These are phyloP conservation scores for Saimiri boliviensis DNA, from an alignment of 2,113 vertebrate species.

Conservation along the genomic window DNA sequence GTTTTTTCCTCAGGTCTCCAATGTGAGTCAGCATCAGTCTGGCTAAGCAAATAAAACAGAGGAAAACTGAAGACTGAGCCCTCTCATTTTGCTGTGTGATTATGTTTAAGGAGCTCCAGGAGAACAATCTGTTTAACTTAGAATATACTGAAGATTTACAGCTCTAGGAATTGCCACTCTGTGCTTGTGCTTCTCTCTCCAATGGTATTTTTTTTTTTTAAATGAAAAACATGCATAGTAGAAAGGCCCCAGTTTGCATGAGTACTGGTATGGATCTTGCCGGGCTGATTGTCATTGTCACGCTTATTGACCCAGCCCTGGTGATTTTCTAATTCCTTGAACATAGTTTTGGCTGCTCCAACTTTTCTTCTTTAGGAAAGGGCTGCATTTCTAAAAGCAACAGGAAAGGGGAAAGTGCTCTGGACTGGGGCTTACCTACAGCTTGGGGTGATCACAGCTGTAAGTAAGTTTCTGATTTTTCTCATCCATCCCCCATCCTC, in stretches of 20 bases:
- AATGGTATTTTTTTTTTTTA: neutral
- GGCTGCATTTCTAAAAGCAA: neutral
- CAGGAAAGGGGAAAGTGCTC: neutral
- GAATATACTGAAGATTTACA: neutral
- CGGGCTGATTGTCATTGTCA: neutral
- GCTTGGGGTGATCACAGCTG: neutral
- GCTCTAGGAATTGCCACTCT: neutral
- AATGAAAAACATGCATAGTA: neutral
- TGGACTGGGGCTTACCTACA: neutral
- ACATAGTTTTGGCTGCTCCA: neutral
- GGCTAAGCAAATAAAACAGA: neutral
- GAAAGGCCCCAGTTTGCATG: neutral
- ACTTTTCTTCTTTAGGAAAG: neutral
- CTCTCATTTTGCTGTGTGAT: neutral
- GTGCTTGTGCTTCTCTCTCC: neutral
- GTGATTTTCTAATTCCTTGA: neutral
- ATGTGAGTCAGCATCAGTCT: neutral
- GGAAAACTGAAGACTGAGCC: neutral
- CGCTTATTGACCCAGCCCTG: neutral
- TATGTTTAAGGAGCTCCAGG: constrained; percentile 1
- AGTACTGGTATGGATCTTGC: neutral
- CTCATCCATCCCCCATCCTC: neutral
- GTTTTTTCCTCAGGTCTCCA: neutral
- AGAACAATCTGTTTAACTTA: neutral
- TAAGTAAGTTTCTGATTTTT: neutral